A percentile compares a stretch with the other conserved stretches of the same genome.
These are phyloP conservation scores for Mimumesa dahlbomi DNA, from an alignment of 2,888 invertebrate species.

Conservation along the genomic window DNA sequence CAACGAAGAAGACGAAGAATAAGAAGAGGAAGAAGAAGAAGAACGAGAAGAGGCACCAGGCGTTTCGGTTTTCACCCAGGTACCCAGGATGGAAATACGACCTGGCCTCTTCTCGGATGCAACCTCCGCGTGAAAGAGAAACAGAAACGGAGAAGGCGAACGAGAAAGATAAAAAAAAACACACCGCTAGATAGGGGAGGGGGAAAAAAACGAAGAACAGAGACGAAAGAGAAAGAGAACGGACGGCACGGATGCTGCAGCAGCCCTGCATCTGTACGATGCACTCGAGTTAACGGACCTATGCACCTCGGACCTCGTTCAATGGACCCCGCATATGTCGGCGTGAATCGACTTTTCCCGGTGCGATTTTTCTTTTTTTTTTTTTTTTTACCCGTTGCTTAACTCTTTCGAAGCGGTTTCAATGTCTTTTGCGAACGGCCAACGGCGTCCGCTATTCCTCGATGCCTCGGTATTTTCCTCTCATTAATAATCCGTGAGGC, in stretches of 20 bases:
- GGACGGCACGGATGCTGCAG: background rate
- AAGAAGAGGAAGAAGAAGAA: too few species aligned
- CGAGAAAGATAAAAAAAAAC: too few species aligned
- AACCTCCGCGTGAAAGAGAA: conserved; percentile 25
- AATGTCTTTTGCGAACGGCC: conserved; percentile 35
- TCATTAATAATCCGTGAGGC: too few species aligned
- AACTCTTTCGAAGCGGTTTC: conserved; percentile 45
- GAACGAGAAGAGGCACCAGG: conserved; percentile 13
- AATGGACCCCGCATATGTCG: conserved; percentile 16
- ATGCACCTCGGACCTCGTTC: conserved; percentile 46
- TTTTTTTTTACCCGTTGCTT: conserved; percentile 44
- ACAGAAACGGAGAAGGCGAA: background rate
- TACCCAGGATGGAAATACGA: conserved; percentile 56
- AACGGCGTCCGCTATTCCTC: too few species aligned
- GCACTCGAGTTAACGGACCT: conserved; percentile 45
- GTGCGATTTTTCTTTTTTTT: conserved; percentile 40
- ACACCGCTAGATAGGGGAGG: too few species aligned
- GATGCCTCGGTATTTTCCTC: too few species aligned
- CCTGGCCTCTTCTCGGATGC: conserved; percentile 37
- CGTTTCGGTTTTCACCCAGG: conserved; percentile 57
- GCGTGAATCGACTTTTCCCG: conserved; percentile 35
- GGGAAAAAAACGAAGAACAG: too few species aligned
- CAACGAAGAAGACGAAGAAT: too few species aligned
- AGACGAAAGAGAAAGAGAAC: background rate
- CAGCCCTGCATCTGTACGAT: conserved; percentile 23